Evolutionary conservation across 1,140 invertebrate species (phyloP).

Genomic region (Atta colombica): DNA sequence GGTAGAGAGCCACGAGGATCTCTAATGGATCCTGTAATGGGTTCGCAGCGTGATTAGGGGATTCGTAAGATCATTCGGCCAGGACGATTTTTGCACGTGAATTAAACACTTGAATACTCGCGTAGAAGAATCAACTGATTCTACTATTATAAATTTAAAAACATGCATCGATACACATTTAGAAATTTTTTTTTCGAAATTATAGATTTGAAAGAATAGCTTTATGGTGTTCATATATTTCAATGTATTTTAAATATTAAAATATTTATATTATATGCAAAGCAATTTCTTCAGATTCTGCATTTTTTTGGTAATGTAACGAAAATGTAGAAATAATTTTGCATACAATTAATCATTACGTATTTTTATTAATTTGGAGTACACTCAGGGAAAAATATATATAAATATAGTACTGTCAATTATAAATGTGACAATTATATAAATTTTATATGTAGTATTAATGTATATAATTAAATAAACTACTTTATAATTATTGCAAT

Average conservation of each 20-base stretch:
- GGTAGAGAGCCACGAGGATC: slow-evolving; percentile 69
- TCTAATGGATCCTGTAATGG: slow-evolving; percentile 77
- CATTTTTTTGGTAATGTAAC: not conserved
- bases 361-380: not conserved
- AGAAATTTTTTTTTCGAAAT: not conserved
- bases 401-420: too few relatives aligned
- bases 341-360: not conserved
- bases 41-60: slow-evolving; percentile 65
- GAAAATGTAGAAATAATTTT: not conserved
- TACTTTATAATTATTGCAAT: too few relatives aligned
- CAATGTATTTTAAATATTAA: too few relatives aligned
- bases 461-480: too few relatives aligned
- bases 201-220: not conserved
- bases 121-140: not conserved
- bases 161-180: slow-evolving; percentile 1
- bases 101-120: slow-evolving; percentile 63
- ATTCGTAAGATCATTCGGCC: slow-evolving; percentile 59
- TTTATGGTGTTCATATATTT: not conserved
- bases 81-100: slow-evolving; percentile 68
- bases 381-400: not conserved
- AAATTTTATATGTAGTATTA: too few relatives aligned
- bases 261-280: not conserved
- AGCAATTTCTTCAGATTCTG: not conserved
- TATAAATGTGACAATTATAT: too few relatives aligned
- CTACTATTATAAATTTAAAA: slow-evolving; percentile 15